Percentiles rank a stretch among this genome's conserved stretches.
Conservation (phyloP, 2,797 vertebrate species). For the Merluccius polli region DNA sequence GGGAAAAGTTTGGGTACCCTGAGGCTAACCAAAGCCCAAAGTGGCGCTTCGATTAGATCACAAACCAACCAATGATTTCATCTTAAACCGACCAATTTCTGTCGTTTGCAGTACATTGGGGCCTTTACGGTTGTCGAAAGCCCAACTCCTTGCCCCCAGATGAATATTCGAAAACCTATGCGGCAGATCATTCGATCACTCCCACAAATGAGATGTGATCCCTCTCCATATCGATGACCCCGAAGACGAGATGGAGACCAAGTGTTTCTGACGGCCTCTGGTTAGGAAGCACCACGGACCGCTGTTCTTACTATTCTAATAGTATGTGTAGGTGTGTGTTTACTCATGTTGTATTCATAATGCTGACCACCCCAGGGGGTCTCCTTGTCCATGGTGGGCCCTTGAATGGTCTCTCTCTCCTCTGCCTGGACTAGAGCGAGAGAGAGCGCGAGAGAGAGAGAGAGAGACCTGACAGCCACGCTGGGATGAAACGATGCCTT, state of each 20-base stretch:
- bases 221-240: no score
- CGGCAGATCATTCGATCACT: background rate
- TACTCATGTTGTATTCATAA: conserved; percentile 76
- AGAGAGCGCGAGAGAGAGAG: no score
- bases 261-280: conserved; percentile 48
- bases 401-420: conserved; percentile 74
- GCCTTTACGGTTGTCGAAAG: background rate
- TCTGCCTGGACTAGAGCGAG: conserved; percentile 58
- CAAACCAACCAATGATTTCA: no score
- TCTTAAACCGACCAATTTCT: no score
- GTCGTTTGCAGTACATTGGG: background rate
- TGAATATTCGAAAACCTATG: background rate
- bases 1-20: no score
- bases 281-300: conserved; percentile 54
- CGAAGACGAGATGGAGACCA: background rate
- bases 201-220: background rate
- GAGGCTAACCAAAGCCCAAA: no score
- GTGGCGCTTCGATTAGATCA: no score
- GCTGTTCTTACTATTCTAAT: conserved; percentile 65
- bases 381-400: conserved; percentile 69
- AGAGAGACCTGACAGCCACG: conserved; percentile 51
- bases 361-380: conserved; percentile 70
- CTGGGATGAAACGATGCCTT: conserved; percentile 79
- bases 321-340: conserved; percentile 75
- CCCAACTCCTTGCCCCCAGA: no score